Evolutionary conservation across 2,113 vertebrate genomes (phyloP).

Genomic region (Regulus satrapa): DNA sequence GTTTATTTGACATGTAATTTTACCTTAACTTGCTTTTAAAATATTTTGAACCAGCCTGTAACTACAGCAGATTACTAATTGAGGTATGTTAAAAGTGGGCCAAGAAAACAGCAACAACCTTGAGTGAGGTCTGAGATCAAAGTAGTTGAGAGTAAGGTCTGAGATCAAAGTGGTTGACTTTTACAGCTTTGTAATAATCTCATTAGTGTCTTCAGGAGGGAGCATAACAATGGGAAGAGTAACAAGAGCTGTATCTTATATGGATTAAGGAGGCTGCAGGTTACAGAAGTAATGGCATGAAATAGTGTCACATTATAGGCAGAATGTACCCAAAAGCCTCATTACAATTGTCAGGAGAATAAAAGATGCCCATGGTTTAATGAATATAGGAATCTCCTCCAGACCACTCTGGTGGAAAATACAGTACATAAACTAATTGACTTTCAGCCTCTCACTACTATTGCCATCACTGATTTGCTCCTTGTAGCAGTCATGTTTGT

Average conservation of each 20-base stretch:
- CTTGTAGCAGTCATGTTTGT: neutral
- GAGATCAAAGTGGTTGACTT: conserved; percentile 37
- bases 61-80: neutral
- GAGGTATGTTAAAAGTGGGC: neutral
- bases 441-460: neutral
- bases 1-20: neutral
- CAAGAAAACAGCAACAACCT: neutral
- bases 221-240: neutral
- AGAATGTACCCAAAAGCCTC: neutral
- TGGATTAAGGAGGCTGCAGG: conserved; percentile 4
- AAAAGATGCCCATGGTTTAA: neutral
- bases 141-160: neutral
- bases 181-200: conserved; percentile 17
- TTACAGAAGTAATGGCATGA: neutral
- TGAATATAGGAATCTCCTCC: neutral
- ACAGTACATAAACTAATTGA: conserved; percentile 21
- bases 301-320: neutral
- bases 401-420: neutral
- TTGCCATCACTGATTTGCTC: neutral
- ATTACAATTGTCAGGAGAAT: neutral
- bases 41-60: neutral
- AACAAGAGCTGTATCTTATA: neutral
- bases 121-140: conserved; percentile 12
- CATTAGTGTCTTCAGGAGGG: conserved; percentile 24
- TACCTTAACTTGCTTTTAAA: neutral